Percentiles rank a stretch among this genome's conserved stretches.
Conservation (phyloP, 2,113 vertebrate species). For the Dolichotis patagonum region DNA sequence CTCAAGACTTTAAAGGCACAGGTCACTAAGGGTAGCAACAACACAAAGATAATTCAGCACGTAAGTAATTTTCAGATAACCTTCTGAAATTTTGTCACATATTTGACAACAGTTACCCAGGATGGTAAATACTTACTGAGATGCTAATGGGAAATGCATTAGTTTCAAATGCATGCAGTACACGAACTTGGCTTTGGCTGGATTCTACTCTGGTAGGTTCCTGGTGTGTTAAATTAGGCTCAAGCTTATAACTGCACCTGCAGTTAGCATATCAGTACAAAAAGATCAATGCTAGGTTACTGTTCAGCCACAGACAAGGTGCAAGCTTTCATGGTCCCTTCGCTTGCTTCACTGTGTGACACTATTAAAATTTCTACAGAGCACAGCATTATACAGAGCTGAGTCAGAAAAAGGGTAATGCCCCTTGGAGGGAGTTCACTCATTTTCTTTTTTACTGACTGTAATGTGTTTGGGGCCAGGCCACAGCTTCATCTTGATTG, state of each 20-base stretch:
- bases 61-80: conserved; percentile 6
- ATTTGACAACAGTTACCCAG: neutral
- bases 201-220: conserved; percentile 27
- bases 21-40: neutral
- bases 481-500: conserved; percentile 31
- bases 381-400: conserved; percentile 46
- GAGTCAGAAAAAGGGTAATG: conserved; percentile 55
- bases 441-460: conserved; percentile 68
- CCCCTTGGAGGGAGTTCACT: conserved; percentile 56
- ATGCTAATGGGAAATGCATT: conserved; percentile 26
- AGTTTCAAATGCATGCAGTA: neutral
- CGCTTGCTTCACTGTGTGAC: conserved; percentile 57
- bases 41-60: neutral
- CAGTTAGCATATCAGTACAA: conserved; percentile 48
- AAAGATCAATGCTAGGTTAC: conserved; percentile 60
- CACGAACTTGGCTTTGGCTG: conserved; percentile 3
- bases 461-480: conserved; percentile 30
- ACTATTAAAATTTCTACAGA: conserved; percentile 70
- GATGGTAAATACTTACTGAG: neutral
- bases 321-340: conserved; percentile 45
- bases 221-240: conserved; percentile 53
- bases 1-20: conserved; percentile 17
- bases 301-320: conserved; percentile 35
- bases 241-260: conserved; percentile 47
- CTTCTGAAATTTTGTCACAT: conserved; percentile 16